A percentile compares a stretch with the other conserved stretches of the same genome.
Conservation (phyloP, 2,888 invertebrate genomes). For the Phengaris alcon region DNA sequence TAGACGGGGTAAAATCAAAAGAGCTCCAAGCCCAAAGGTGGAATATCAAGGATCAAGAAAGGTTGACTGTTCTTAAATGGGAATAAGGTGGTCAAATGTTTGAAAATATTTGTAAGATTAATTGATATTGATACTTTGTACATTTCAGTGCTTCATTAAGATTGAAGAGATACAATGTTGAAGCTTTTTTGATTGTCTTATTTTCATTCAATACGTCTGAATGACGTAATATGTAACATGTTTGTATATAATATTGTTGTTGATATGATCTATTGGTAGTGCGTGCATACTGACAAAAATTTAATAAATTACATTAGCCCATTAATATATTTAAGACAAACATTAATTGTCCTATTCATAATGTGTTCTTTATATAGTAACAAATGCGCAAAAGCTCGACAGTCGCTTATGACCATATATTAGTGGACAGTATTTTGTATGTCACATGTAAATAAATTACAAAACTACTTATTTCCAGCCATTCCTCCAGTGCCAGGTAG, state of each 20-base stretch:
- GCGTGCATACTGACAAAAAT: conserved; percentile 5
- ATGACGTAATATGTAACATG: background rate
- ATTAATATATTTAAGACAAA: background rate
- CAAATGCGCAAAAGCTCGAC: conserved; percentile 7
- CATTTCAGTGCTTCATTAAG: too few species aligned
- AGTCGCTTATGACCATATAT: conserved; percentile 9
- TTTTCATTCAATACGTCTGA: background rate
- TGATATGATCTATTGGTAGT: background rate
- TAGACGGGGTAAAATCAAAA: too few species aligned
- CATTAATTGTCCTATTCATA: background rate
- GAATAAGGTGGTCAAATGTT: too few species aligned
- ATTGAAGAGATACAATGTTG: too few species aligned
- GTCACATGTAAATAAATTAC: conserved; percentile 3
- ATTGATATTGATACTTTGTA: too few species aligned
- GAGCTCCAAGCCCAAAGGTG: too few species aligned
- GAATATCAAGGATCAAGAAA: too few species aligned
- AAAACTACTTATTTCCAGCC: background rate
- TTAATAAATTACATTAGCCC: background rate
- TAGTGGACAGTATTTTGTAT: conserved; percentile 5
- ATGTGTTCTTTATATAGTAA: conserved; percentile 14
- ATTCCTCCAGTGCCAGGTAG: background rate
- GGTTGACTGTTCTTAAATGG: too few species aligned
- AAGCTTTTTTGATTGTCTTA: background rate
- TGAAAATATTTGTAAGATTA: too few species aligned
- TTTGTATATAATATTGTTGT: background rate